Base-by-base conservation (phyloP, 2,113 vertebrate species). In the Australoheros scitulus region DNA sequence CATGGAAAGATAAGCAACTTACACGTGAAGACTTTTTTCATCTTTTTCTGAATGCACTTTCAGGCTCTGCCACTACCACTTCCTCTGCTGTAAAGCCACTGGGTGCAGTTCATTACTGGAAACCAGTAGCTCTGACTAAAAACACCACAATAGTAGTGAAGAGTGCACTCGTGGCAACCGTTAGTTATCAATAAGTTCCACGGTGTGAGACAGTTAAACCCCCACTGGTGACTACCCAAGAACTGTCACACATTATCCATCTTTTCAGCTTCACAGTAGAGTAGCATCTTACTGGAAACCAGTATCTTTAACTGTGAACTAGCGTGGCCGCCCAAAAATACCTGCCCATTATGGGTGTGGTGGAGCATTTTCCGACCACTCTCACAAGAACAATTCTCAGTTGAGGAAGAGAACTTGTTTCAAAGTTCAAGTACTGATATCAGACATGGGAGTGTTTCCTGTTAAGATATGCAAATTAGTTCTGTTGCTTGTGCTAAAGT, bases 81-180 rank as follows among this genome's bases (percentile, higher is more conserved):
- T 96, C 93, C 94, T 95, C 84, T 94, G 41, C 75, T 86, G 80
- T 90, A 83, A 91, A 91, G 87, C 61, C 86, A 89, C 79, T 89
- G 80, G 87, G 80, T 87, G 84, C 88, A 89, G 87, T 81, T 81
- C 84, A 90, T 95, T 94, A 91, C 92, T 94, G 94, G 93, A 95
- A 95, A 93, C 91, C 92, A 91, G 90, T 92, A 63, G 80, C 81
- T 85, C 65, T 92, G 92, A 94, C 89, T 94, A 92, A 94, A 90
- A 94, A 88, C 87, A 59, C 78, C 79, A 90, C 88, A 76, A 20
- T 72, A 79, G 80, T 77, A 82, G n/a, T 63, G 70, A 80, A 63
- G 3, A 17, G 72, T 84, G 70, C 34, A 24, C 18, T 79, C 38
- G 83, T 57, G 41, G 79, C 77, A 84, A 70, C 74, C 63, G 78